Conservation (phyloP, 2,888 invertebrate species). For the Cataglyphis livida region DNA sequence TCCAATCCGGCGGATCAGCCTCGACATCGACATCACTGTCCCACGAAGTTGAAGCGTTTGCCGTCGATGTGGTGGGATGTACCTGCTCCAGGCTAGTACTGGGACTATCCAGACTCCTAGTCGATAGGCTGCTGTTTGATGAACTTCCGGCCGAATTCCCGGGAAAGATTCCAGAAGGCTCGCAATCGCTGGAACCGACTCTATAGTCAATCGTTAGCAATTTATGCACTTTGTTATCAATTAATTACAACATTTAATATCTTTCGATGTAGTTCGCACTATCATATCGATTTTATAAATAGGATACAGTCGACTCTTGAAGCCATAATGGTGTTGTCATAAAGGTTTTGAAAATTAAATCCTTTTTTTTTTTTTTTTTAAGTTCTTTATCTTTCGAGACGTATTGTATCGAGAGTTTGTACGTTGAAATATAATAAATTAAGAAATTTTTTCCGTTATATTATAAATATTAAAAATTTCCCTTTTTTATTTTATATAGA, state of each 20-base stretch:
- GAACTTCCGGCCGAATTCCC: constrained; percentile 85
- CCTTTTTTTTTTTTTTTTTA: neutral
- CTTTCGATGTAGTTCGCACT: neutral
- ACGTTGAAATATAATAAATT: neutral
- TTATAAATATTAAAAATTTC: neutral
- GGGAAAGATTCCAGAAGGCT: constrained; percentile 81
- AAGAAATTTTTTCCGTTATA: neutral
- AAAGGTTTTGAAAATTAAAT: neutral
- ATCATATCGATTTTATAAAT: neutral
- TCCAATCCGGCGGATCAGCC: constrained; percentile 92
- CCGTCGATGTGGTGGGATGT: constrained; percentile 79
- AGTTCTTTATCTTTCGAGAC: neutral
- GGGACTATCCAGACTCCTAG: constrained; percentile 89
- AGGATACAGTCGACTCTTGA: neutral
- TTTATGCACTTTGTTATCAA: constrained; percentile 58
- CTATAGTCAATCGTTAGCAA: constrained; percentile 80
- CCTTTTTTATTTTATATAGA: neutral
- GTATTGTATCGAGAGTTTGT: neutral
- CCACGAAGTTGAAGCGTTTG: constrained; percentile 84
- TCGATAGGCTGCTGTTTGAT: constrained; percentile 84
- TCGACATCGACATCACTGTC: constrained; percentile 87
- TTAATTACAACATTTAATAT: constrained; percentile 7
- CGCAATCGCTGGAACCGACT: constrained; percentile 83
- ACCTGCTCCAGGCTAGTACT: constrained; percentile 91
- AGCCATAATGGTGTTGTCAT: neutral